phyloP scores from a whole-genome alignment of 2,113 vertebrate genomes.

The Otus sunia region DNA sequence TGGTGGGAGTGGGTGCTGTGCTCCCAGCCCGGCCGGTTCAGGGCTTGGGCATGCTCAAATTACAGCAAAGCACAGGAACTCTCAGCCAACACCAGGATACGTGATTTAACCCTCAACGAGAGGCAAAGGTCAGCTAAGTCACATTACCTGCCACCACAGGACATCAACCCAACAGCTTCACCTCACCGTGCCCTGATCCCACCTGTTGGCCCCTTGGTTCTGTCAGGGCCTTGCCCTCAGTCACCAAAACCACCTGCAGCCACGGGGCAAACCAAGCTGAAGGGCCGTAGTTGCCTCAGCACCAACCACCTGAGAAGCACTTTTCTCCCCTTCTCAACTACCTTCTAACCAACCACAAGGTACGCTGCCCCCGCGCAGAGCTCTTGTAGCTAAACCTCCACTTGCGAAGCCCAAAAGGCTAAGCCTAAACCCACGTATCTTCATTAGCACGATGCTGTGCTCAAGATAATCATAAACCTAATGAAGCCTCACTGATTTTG shows the following conservation, averaged over 20 bases:
- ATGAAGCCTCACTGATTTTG: not conserved
- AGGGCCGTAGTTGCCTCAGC: not conserved
- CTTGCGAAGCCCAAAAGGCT: not conserved
- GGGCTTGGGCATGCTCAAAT: rapidly evolving
- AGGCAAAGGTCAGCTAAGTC: not conserved
- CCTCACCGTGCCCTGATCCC: not conserved
- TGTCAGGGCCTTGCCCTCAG: not conserved
- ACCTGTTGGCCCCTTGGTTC: not conserved
- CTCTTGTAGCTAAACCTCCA: not conserved
- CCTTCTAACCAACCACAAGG: not conserved
- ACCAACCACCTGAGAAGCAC: not conserved
- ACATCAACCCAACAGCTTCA: not conserved
- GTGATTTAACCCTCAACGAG: rapidly evolving
- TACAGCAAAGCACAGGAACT: not conserved
- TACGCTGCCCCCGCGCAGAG: not conserved
- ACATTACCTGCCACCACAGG: not conserved
- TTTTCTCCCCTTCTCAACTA: not conserved
- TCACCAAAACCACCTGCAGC: not conserved
- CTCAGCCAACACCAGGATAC: not conserved
- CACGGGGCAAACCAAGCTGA: rapidly evolving
- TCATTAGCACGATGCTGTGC: rapidly evolving
- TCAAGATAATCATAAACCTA: not conserved
- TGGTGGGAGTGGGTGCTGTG: not conserved
- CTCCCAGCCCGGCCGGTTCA: rapidly evolving
- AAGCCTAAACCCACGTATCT: not conserved